Evolutionary conservation across 2,113 vertebrate species (phyloP).

Genomic region (Chaetura pelagica): DNA sequence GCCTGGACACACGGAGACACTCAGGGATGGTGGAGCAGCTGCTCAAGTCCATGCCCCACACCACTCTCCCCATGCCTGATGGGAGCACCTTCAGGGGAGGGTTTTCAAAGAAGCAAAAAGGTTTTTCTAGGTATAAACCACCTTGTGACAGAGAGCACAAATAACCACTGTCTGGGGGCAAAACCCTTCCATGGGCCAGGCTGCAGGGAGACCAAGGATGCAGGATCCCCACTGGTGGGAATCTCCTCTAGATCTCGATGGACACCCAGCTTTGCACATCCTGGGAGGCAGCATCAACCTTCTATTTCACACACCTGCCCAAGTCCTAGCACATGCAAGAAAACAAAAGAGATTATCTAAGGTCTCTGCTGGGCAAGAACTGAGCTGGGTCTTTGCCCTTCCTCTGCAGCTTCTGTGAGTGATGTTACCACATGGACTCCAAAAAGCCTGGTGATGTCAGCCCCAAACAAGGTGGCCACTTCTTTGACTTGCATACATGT

Average conservation of each 20-base stretch:
- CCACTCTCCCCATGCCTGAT: neutral
- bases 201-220: neutral
- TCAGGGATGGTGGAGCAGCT: neutral
- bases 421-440: neutral
- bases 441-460: neutral
- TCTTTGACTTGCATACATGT: neutral
- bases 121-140: neutral
- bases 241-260: neutral
- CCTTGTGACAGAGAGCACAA: neutral
- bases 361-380: neutral
- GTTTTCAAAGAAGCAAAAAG: neutral
- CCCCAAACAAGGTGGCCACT: neutral
- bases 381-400: neutral
- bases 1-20: neutral
- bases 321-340: rapidly evolving
- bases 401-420: neutral
- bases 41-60: rapidly evolving
- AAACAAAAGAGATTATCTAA: neutral
- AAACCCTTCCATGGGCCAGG: neutral
- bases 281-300: neutral
- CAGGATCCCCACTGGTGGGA: neutral
- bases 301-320: rapidly evolving
- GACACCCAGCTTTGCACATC: rapidly evolving
- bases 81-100: neutral
- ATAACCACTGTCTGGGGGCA: neutral